Conservation (phyloP, 1,140 invertebrate genomes). For the Trichonephila clavata region DNA sequence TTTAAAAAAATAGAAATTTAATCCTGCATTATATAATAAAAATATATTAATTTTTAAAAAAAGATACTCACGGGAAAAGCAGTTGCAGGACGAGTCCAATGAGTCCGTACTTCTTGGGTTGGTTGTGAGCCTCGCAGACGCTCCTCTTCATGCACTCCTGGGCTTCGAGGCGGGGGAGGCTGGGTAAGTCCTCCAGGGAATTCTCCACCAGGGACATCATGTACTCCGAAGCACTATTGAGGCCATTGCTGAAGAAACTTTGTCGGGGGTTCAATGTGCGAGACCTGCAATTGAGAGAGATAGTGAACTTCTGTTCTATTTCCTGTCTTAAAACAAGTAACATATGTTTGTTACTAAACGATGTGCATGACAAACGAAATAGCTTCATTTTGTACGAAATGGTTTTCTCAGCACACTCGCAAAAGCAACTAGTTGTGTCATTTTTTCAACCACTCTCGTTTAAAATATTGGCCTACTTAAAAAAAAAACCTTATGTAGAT, state of each 20-base stretch:
- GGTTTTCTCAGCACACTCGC: too few species aligned
- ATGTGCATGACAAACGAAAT: too few species aligned
- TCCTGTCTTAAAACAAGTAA: too few species aligned
- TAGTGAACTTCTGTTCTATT: too few species aligned
- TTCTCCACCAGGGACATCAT: slow-evolving; percentile 78
- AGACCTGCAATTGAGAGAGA: not conserved
- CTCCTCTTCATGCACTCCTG: slow-evolving; percentile 80
- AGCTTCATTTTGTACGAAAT: too few species aligned
- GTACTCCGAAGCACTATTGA: slow-evolving; percentile 75
- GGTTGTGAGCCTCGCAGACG: slow-evolving; percentile 80
- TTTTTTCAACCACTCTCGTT: too few species aligned
- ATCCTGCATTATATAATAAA: too few species aligned
- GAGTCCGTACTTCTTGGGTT: slow-evolving; percentile 79
- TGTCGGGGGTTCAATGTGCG: slow-evolving; percentile 23
- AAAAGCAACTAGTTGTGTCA: too few species aligned
- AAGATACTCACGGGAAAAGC: slow-evolving; percentile 79
- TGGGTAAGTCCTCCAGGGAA: slow-evolving; percentile 78
- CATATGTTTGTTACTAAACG: too few species aligned
- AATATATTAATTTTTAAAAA: not conserved
- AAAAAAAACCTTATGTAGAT: too few species aligned
- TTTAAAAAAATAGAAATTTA: too few species aligned
- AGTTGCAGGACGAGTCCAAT: slow-evolving; percentile 79
- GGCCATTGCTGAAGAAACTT: slow-evolving; percentile 70
- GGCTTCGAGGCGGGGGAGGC: slow-evolving; percentile 78
- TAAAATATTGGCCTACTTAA: too few species aligned